Percentiles rank a stretch among this genome's conserved stretches.
These are phyloP conservation scores for Saiga tatarica DNA, from an alignment of 2,113 vertebrate genomes.

Conservation along the genomic window DNA sequence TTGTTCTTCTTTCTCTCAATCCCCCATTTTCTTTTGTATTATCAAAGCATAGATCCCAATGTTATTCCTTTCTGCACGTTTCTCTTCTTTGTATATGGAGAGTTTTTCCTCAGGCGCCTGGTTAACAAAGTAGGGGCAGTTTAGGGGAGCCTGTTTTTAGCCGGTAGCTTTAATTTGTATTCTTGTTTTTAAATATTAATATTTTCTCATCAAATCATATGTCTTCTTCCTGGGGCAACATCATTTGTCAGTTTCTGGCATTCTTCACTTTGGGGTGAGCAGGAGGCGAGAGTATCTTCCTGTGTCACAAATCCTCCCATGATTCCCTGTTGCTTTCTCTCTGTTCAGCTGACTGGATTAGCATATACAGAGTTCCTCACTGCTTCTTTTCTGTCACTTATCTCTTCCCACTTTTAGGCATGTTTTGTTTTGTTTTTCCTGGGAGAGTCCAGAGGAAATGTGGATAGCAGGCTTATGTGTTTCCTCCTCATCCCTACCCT, in stretches of 20 bases:
- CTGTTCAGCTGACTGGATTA: not conserved
- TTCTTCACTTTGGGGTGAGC: not conserved
- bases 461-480: not conserved
- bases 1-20: not conserved
- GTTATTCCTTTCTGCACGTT: not conserved
- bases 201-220: not conserved
- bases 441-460: not conserved
- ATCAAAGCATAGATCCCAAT: not conserved
- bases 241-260: not conserved
- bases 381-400: not conserved
- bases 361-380: not conserved
- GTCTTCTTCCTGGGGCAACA: not conserved
- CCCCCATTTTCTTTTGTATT: not conserved
- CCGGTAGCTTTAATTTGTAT: not conserved
- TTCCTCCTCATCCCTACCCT: not conserved
- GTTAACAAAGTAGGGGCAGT: not conserved
- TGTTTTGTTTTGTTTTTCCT: not conserved
- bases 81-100: not conserved
- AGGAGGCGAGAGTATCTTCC: not conserved
- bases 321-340: not conserved
- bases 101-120: not conserved
- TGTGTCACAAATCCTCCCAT: not conserved
- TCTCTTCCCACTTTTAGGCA: not conserved
- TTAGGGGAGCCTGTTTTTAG: not conserved
- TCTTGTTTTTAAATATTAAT: not conserved